Conservation (phyloP, 2,888 invertebrate genomes). For the Disparrhopalites patrizii region DNA sequence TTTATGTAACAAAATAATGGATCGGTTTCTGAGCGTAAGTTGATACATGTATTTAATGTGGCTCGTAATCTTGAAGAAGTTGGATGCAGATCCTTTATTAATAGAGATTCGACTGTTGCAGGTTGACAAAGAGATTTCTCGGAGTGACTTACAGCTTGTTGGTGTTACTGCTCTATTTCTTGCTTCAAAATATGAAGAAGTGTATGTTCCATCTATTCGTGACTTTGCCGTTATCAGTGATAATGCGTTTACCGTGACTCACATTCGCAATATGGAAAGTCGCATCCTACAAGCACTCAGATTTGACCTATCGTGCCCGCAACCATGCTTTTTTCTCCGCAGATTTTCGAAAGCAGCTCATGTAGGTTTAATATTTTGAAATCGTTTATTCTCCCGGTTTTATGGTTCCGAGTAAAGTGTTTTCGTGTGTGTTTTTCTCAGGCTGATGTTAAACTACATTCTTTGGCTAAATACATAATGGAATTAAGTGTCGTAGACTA, state of each 20-base stretch:
- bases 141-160: conserved; percentile 75
- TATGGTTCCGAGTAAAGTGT: neutral
- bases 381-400: neutral
- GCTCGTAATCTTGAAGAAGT: neutral
- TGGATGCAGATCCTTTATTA: no score
- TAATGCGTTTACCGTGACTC: conserved; percentile 71
- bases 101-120: no score
- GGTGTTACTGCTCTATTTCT: conserved; percentile 85
- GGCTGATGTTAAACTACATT: conserved; percentile 67
- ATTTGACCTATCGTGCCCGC: conserved; percentile 78
- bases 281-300: conserved; percentile 70
- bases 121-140: conserved; percentile 61
- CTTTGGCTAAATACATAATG: conserved; percentile 84
- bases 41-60: no score
- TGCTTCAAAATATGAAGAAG: conserved; percentile 93
- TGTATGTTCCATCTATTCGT: conserved; percentile 75
- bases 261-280: conserved; percentile 78
- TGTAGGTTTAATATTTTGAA: conserved; percentile 9
- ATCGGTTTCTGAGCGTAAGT: conserved; percentile 78
- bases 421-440: conserved; percentile 50
- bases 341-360: conserved; percentile 63
- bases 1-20: conserved; percentile 79
- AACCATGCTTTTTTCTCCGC: conserved; percentile 83
- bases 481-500: conserved; percentile 81
- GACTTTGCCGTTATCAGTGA: conserved; percentile 92